A percentile compares a stretch with the other conserved stretches of the same genome.
Conservation (phyloP, 1,140 invertebrate species). For the Drosophila auraria region DNA sequence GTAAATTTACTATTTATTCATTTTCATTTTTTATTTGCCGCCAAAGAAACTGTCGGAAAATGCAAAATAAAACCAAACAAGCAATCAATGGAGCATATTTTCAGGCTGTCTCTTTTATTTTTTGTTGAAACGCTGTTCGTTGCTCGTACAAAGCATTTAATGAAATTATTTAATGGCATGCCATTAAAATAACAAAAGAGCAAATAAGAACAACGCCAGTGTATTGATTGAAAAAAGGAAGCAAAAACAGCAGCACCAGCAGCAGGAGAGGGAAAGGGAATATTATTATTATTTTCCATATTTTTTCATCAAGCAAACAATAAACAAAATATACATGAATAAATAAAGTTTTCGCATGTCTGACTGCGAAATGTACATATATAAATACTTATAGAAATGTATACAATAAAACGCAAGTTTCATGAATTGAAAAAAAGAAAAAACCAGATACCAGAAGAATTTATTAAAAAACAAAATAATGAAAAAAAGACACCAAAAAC, state of each 20-base stretch:
- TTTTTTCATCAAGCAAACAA: slow-evolving; percentile 46
- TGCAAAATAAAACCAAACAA: slow-evolving; percentile 42
- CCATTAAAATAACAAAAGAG: slow-evolving; percentile 78
- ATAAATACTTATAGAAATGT: slow-evolving; percentile 52
- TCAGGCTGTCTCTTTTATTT: slow-evolving; percentile 11
- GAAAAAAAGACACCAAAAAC: slow-evolving; percentile 21
- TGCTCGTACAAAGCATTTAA: slow-evolving; percentile 71
- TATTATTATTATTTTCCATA: slow-evolving; percentile 47
- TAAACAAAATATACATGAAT: slow-evolving; percentile 59
- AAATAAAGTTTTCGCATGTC: slow-evolving; percentile 66
- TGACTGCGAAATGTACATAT: slow-evolving; percentile 59
- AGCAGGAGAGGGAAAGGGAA: slow-evolving; percentile 14
- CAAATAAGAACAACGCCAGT: slow-evolving; percentile 44
- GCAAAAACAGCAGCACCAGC: slow-evolving; percentile 33
- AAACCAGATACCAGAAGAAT: slow-evolving; percentile 40
- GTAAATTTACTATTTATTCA: slow-evolving; percentile 6
- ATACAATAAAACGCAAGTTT: slow-evolving; percentile 57
- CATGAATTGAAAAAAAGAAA: slow-evolving; percentile 59
- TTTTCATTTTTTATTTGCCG: slow-evolving; percentile 2
- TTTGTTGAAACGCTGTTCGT: slow-evolving; percentile 37
- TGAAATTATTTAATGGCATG: slow-evolving; percentile 81
- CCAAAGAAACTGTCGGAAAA: slow-evolving; percentile 52
- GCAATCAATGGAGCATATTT: slow-evolving; percentile 64
- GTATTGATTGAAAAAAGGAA: slow-evolving; percentile 43
- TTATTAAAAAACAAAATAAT: slow-evolving; percentile 35